Conservation (phyloP, 2,888 invertebrate species). For the Melipona beecheii region DNA sequence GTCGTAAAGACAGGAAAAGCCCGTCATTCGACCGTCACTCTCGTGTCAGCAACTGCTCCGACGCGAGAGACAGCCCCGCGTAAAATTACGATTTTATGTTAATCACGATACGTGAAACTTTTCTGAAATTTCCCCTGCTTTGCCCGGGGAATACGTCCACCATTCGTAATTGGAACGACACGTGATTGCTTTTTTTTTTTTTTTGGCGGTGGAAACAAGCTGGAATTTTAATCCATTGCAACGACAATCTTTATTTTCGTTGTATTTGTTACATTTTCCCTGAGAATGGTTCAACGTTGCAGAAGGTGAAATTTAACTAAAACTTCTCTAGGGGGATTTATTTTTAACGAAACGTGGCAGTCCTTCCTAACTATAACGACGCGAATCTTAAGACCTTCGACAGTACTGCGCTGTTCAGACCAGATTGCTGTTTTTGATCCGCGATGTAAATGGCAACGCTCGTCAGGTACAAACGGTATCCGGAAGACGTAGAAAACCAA, state of each 20-base stretch:
- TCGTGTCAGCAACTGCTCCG: conserved; percentile 33
- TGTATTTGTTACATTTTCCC: too few species aligned
- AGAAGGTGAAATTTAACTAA: too few species aligned
- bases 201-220: background rate
- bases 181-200: background rate
- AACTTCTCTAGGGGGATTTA: too few species aligned
- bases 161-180: background rate
- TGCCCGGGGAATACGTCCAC: background rate
- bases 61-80: background rate
- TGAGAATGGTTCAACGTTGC: too few species aligned
- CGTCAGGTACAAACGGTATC: background rate
- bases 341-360: too few species aligned
- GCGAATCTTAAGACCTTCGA: too few species aligned
- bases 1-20: conserved; percentile 68
- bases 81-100: conserved; percentile 9
- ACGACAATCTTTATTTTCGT: too few species aligned
- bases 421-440: background rate
- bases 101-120: background rate
- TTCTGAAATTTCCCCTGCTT: background rate
- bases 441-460: background rate
- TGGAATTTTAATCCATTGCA: too few species aligned
- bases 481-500: background rate
- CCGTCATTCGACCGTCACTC: conserved; percentile 23
- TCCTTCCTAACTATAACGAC: too few species aligned
- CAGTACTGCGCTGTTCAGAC: background rate